Evolutionary conservation across 2,888 invertebrate genomes (phyloP).

Genomic region (Ectemnius lituratus): DNA sequence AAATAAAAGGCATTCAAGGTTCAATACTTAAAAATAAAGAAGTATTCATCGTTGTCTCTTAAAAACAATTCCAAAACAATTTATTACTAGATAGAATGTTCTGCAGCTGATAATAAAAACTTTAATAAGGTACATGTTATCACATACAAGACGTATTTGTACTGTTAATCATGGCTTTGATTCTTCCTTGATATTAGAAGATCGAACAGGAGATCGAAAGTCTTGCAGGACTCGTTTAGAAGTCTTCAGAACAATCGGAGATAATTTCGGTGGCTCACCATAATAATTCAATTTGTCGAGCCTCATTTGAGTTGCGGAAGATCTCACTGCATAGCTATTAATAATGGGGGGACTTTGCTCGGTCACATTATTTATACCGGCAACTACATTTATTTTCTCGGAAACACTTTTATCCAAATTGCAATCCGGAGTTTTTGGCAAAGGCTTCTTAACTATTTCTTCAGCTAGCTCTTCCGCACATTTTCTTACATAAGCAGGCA

Average conservation of each 20-base stretch:
- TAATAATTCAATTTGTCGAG: slow-evolving; percentile 80
- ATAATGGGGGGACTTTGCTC: slow-evolving; percentile 11
- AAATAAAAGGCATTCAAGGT: too few species aligned
- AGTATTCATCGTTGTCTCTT: too few species aligned
- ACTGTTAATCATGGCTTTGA: too few species aligned
- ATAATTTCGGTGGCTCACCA: slow-evolving; percentile 80
- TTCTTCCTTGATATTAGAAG: neutral
- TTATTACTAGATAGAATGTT: too few species aligned
- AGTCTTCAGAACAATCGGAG: slow-evolving; percentile 75
- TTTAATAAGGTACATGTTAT: neutral
- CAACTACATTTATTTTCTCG: slow-evolving; percentile 15
- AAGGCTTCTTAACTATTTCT: slow-evolving; percentile 65
- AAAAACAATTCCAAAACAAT: too few species aligned
- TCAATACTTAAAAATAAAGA: too few species aligned
- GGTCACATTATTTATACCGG: slow-evolving; percentile 3
- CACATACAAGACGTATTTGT: neutral
- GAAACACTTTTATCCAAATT: slow-evolving; percentile 4
- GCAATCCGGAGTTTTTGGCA: slow-evolving; percentile 47
- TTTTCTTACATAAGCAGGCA: slow-evolving; percentile 53
- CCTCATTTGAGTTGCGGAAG: slow-evolving; percentile 68
- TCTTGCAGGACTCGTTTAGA: slow-evolving; percentile 51
- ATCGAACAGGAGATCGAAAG: slow-evolving; percentile 55
- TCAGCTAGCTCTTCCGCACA: slow-evolving; percentile 62
- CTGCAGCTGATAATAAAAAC: neutral
- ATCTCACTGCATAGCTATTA: slow-evolving; percentile 33